Evolutionary conservation across 2,888 invertebrate genomes (phyloP), one percentile per base, ranked within the genome.

Genomic region (Lithophane leautieri): DNA sequence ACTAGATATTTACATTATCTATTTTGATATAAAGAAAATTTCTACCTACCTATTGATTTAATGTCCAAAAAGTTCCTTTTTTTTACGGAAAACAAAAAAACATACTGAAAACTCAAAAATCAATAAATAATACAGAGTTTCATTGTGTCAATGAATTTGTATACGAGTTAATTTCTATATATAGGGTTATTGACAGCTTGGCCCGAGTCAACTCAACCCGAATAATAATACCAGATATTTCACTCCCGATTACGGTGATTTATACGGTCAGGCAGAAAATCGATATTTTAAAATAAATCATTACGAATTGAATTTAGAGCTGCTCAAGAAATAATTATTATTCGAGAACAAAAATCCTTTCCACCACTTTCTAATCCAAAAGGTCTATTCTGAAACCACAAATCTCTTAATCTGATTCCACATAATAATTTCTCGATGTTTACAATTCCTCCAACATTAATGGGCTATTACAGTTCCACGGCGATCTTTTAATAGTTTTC

Each of bases 371-470:
- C 60, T 74, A 81, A 85, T 84, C 83, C 76, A 34, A 73, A 73
- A 79, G 71, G 62, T 76, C 72, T 78, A 78, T 83, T 81, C 75
- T 63, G 72, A 85, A 83, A 83, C 79, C 81, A 78, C 77, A 42
- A 71, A 82, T 84, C 83, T 79, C 68, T 68, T 87, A 87, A 87
- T 86, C 86, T 72, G 0, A 47, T 69, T n/a, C 61, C 76, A 81
- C 82, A 78, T 74, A 80, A 82, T 87, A 79, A 84, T 87, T 86
- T 66, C 81, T 79, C 56, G 63, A 70, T 86, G 86, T 86, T 86
- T 85, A 85, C 78, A 83, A 75, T 86, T 85, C 83, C 11, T 68
- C 61, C 70, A 78, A 77, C 79, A 71, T 84, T 87, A 87, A 87
- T 87, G 79, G 82, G 78, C 82, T 77, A 82, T 86, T 85, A 87